phyloP scores from a whole-genome alignment of 1,140 invertebrate genomes.

The Araneus ventricosus region DNA sequence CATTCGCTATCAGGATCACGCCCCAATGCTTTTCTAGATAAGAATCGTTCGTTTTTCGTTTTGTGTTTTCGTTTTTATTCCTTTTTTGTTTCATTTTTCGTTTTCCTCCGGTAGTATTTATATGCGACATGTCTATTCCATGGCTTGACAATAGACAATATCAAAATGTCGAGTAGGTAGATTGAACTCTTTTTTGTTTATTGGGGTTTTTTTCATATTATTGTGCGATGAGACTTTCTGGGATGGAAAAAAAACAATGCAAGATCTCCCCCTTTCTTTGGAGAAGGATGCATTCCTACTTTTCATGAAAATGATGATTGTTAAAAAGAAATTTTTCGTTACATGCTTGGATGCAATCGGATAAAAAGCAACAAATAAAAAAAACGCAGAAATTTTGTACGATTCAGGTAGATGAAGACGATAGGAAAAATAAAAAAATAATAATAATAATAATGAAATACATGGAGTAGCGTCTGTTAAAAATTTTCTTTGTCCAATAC shows the following conservation, averaged over 20 bases:
- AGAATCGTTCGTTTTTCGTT: no score
- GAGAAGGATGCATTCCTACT: no score
- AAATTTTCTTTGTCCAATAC: no score
- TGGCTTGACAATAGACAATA: background rate
- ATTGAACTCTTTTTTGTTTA: conserved; percentile 12
- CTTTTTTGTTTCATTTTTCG: background rate
- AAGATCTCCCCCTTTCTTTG: background rate
- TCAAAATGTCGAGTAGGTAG: conserved; percentile 4
- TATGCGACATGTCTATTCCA: conserved; percentile 4
- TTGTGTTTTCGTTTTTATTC: background rate
- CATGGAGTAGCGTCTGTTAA: no score
- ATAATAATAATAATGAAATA: no score
- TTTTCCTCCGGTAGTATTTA: background rate
- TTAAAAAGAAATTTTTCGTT: no score
- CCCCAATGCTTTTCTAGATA: background rate
- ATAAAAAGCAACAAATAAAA: no score
- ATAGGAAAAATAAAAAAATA: no score
- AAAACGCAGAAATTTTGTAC: no score
- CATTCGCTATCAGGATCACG: background rate
- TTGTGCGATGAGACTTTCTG: background rate
- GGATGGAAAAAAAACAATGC: background rate
- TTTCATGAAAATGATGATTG: no score
- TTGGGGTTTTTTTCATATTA: background rate
- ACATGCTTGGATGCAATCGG: no score
- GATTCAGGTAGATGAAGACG: no score